phyloP scores from a whole-genome alignment of 1,140 invertebrate genomes.

The Drosophila micromelanica region DNA sequence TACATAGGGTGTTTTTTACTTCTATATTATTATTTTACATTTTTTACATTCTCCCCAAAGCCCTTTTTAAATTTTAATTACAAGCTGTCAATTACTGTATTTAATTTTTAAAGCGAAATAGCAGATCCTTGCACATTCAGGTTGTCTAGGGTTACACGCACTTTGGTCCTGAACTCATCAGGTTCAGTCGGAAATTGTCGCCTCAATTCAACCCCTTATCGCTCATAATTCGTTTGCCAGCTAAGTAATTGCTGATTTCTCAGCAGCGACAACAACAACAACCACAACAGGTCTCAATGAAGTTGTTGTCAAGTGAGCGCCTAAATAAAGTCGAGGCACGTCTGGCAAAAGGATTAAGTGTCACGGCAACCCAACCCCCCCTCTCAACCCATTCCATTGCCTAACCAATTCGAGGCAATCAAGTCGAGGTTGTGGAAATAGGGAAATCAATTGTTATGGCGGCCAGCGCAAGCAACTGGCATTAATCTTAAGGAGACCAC shows the following conservation, averaged over 20 bases:
- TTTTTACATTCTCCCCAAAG: not conserved
- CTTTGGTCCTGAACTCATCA: slow-evolving; percentile 3
- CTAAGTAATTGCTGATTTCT: slow-evolving; percentile 43
- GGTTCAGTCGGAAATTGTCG: slow-evolving; percentile 18
- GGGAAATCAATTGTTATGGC: slow-evolving; percentile 75
- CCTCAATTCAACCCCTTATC: slow-evolving; percentile 20
- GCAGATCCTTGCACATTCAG: slow-evolving; percentile 16
- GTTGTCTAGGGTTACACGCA: slow-evolving; percentile 29
- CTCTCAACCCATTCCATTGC: not conserved
- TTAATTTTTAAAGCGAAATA: not conserved
- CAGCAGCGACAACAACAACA: slow-evolving; percentile 5
- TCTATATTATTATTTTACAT: too few species aligned
- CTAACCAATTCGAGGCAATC: not conserved
- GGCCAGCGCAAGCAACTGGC: slow-evolving; percentile 33
- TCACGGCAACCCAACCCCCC: slow-evolving; percentile 50
- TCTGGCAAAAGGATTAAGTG: slow-evolving; percentile 64
- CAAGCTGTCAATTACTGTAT: slow-evolving; percentile 22
- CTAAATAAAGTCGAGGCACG: slow-evolving; percentile 23
- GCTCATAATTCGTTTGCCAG: slow-evolving; percentile 28
- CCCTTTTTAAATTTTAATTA: slow-evolving; percentile 16
- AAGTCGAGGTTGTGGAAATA: slow-evolving; percentile 52
- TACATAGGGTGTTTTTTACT: not conserved
- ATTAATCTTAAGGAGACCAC: slow-evolving; percentile 60
- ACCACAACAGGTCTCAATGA: not conserved
- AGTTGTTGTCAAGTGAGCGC: slow-evolving; percentile 15